Conservation (phyloP, 2,888 invertebrate genomes). For the Atherix ibis region DNA sequence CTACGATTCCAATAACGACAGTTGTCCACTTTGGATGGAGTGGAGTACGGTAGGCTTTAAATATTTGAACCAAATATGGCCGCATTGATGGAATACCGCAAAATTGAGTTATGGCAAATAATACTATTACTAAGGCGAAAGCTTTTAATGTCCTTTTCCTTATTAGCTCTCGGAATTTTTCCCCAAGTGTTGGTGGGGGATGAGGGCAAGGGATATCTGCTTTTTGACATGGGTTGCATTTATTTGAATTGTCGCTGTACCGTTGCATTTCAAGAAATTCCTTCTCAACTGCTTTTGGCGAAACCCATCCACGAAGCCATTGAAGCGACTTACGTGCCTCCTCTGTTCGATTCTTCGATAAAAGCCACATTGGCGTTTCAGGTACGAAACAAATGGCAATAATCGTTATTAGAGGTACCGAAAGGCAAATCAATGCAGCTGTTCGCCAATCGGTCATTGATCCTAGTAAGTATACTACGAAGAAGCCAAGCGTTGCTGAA, state of each 20-base stretch:
- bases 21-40: constrained; percentile 33
- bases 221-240: constrained; percentile 13
- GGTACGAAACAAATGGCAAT: constrained; percentile 39
- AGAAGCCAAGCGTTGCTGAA: constrained; percentile 35
- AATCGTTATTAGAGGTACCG: constrained; percentile 37
- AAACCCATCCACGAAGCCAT: constrained; percentile 34
- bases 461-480: constrained; percentile 37
- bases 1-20: constrained; percentile 36
- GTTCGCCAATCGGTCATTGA: constrained; percentile 38
- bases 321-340: constrained; percentile 39
- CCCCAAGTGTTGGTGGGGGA: constrained; percentile 20
- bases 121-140: constrained; percentile 35
- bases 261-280: constrained; percentile 14
- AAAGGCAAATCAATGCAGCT: constrained; percentile 36
- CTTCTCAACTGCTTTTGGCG: constrained; percentile 13
- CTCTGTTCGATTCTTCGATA: constrained; percentile 38
- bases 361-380: constrained; percentile 43
- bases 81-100: constrained; percentile 36
- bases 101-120: constrained; percentile 38
- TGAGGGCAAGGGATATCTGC: constrained; percentile 15
- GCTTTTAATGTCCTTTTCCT: constrained; percentile 39
- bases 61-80: constrained; percentile 41
- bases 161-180: constrained; percentile 26
- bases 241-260: constrained; percentile 13
- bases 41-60: constrained; percentile 27